Evolutionary conservation across 2,888 invertebrate species (phyloP), one percentile per base, ranked within the genome.

Genomic region (Eilema depressum): DNA sequence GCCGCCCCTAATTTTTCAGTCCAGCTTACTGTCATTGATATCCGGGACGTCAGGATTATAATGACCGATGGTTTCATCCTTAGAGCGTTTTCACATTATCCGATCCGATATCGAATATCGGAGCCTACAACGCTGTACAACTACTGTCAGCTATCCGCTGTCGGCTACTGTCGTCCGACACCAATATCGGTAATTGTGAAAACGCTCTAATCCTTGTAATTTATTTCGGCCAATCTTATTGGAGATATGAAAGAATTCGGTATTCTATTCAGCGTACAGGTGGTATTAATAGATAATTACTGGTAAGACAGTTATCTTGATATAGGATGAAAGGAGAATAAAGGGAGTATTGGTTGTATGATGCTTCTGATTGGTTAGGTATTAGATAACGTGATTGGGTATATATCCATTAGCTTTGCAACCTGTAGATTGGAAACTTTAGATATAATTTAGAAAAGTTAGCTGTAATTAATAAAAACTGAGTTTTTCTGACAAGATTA

Each of bases 11-110:
- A 72, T 72, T 72, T 72, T 69, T 74, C 71, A 71, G 71, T 74
- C 63, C 72, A 71, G 75, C 76, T 80, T 78, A 74, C 76, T 63
- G 63, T 59, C 70, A 69, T 73, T 69, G 82, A 79, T 81, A 81
- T 68, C 77, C 63, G 77, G 67, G 76, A 81, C 81, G 74, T 77
- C 72, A 76, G 79, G 82, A 75, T 82, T 80, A 82, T 80, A 82
- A 82, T 82, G 83, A 82, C 78, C 81, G 81, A 80, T 80, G 64
- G 70, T 61, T 60, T 66, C 69, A 69, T 75, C 72, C 62, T 76
- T 79, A n/a, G n/a, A n/a, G n/a, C n/a, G n/a, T n/a, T n/a, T n/a
- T n/a, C n/a, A n/a, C n/a, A n/a, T n/a, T n/a, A n/a, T n/a, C n/a
- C n/a, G n/a, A n/a, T n/a, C n/a, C n/a, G n/a, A n/a, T n/a, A n/a